Percentiles rank a stretch among this genome's conserved stretches.
Evolutionary conservation across 2,113 vertebrate species (phyloP).

Genomic region (Hepsetus odoe): DNA sequence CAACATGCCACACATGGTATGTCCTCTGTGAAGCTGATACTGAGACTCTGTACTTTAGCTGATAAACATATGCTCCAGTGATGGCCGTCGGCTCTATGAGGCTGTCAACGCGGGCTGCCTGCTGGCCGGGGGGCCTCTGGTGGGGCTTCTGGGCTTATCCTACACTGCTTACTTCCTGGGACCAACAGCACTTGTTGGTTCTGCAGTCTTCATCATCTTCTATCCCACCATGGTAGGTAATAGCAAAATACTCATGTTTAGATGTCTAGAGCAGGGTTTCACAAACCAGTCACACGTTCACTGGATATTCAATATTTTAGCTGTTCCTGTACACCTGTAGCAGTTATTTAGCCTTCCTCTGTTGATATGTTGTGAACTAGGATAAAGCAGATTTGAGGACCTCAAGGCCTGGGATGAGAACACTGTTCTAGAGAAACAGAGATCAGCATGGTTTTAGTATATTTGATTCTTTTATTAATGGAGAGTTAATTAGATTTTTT

Average conservation of each 20-base stretch:
- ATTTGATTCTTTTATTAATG: too few species aligned
- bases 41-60: conserved; percentile 64
- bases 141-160: conserved; percentile 74
- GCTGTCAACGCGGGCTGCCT: conserved; percentile 73
- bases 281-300: too few species aligned
- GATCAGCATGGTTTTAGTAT: too few species aligned
- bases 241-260: background rate
- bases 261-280: background rate
- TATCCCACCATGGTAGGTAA: conserved; percentile 77
- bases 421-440: too few species aligned
- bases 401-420: too few species aligned
- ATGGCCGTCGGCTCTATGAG: conserved; percentile 80
- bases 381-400: too few species aligned
- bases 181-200: conserved; percentile 78
- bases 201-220: conserved; percentile 78
- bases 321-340: too few species aligned
- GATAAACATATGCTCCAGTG: conserved; percentile 81
- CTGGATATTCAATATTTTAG: too few species aligned
- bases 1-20: background rate
- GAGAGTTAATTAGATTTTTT: too few species aligned
- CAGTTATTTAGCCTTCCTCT: too few species aligned
- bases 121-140: conserved; percentile 76
- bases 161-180: conserved; percentile 78
- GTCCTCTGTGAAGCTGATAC: background rate
- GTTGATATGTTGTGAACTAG: too few species aligned